Base-by-base conservation (phyloP, 2,888 invertebrate genomes). In the Pharmacophagus antenor region DNA sequence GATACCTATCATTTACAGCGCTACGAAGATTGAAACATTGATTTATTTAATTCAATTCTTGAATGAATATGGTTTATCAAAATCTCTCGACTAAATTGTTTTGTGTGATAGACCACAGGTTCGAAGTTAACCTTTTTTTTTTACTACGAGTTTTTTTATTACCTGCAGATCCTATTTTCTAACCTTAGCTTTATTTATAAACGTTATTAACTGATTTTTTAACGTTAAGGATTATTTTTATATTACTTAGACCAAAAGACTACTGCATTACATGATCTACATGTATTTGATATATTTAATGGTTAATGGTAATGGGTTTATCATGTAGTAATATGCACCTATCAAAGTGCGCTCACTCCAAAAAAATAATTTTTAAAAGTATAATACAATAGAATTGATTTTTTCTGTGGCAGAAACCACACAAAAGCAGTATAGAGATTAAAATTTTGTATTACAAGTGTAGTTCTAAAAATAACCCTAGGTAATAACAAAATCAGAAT, bases 201-300 rank as follows among this genome's bases (percentile, higher is more conserved):
- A 31, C 17, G 50, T 56, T 50, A 42, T 50, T 20, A 22, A 56
- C 15, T 49, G 41, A 49, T 49, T 25, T n/a, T 49, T 0, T 49
- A 49, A 50, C 22, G 1, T 41, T 56, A 48, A 56, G 25, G 27
- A 50, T 56, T 56, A 56, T 56, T 56, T 56, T 50, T 56, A 42
- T 56, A 50, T 17, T 25, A 50, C 25, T 23, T 20, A 42, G n/a
- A 42, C 15, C 31, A 31, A 31, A 31, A 31, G 31, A 31, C 31
- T 31, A 31, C 3, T 31, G 31, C 31, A 31, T 0, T 31, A 31
- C 31, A 31, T 12, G 31, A 31, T 31, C 31, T 12, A 31, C 15
- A 31, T 10, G 8, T 31, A 31, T 10, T 31, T 31, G 12, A 10
- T 31, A 31, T 12, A 0, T 31, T 2, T 10, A 31, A 31, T 31